A percentile compares a stretch with the other conserved stretches of the same genome.
phyloP scores from a whole-genome alignment of 2,113 vertebrate genomes.

The Epinephelus cyanopodus region DNA sequence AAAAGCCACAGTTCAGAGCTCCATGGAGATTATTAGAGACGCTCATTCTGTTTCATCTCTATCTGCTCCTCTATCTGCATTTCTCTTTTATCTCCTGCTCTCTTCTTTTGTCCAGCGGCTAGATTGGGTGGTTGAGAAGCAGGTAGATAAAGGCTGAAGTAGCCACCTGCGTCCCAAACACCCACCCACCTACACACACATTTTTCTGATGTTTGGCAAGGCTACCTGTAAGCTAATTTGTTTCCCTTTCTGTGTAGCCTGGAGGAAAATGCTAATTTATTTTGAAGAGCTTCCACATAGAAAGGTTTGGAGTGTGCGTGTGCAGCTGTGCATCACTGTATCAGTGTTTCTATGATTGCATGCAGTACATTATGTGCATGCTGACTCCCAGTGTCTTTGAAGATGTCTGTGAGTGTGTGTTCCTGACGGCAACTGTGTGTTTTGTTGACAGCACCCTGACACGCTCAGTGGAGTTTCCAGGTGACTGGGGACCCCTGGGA shows the following conservation, averaged over 20 bases:
- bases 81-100: constrained; percentile 57
- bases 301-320: not conserved
- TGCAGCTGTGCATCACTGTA: constrained; percentile 6
- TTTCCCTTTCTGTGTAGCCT: constrained; percentile 66
- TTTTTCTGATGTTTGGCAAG: constrained; percentile 47
- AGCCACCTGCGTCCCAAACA: constrained; percentile 55
- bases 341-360: not conserved
- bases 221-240: constrained; percentile 72
- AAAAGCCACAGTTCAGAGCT: constrained; percentile 52
- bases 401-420: not conserved
- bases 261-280: constrained; percentile 69
- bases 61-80: constrained; percentile 38
- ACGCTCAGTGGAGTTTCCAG: constrained; percentile 89
- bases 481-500: constrained; percentile 91
- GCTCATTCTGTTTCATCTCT: constrained; percentile 63
- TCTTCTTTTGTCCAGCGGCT: constrained; percentile 58
- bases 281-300: constrained; percentile 54
- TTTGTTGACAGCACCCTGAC: constrained; percentile 86
- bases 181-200: constrained; percentile 1
- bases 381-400: not conserved
- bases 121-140: constrained; percentile 64
- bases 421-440: not conserved
- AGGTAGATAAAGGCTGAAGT: constrained; percentile 70
- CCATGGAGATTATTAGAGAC: constrained; percentile 63
- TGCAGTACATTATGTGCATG: not conserved